Evolutionary conservation across 2,797 vertebrate species (phyloP).

Genomic region (Chelmon rostratus): DNA sequence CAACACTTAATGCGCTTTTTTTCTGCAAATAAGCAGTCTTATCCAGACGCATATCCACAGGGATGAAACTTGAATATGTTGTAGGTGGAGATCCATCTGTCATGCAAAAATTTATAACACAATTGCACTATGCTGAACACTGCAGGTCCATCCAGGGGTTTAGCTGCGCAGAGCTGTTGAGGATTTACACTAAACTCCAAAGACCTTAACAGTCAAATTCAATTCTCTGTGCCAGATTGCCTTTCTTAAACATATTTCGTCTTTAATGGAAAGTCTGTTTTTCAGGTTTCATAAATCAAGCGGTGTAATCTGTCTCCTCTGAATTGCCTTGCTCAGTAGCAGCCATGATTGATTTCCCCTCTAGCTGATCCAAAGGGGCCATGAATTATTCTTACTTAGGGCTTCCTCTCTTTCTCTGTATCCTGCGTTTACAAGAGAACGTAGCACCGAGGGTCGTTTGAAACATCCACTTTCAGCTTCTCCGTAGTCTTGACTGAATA

Average conservation of each 20-base stretch:
- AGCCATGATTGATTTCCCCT: conserved; percentile 56
- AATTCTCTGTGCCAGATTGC: conserved; percentile 21
- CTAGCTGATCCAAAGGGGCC: conserved; percentile 17
- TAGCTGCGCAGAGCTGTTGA: conserved; percentile 8
- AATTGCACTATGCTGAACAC: conserved; percentile 1
- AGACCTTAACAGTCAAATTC: conserved; percentile 24
- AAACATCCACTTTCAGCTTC: conserved; percentile 6
- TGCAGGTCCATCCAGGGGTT: neutral
- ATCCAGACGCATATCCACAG: conserved; percentile 21
- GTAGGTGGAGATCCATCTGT: conserved; percentile 47
- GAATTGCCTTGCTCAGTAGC: conserved; percentile 28
- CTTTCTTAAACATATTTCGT: conserved; percentile 21
- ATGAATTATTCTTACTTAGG: conserved; percentile 43
- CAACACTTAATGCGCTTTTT: conserved; percentile 31
- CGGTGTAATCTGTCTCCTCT: conserved; percentile 39
- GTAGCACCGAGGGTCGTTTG: conserved; percentile 4
- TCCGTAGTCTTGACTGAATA: neutral
- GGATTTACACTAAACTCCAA: conserved; percentile 31
- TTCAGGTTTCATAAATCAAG: conserved; percentile 59
- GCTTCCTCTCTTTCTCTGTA: conserved; percentile 28
- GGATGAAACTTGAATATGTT: conserved; percentile 27
- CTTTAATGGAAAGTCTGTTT: conserved; percentile 37
- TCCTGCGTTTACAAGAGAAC: conserved; percentile 1
- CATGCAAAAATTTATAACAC: conserved; percentile 7
- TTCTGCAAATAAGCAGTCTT: conserved; percentile 32